A percentile compares a stretch with the other conserved stretches of the same genome.
Evolutionary conservation across 2,888 invertebrate species (phyloP).

Genomic region (Pseudococcus longispinus): DNA sequence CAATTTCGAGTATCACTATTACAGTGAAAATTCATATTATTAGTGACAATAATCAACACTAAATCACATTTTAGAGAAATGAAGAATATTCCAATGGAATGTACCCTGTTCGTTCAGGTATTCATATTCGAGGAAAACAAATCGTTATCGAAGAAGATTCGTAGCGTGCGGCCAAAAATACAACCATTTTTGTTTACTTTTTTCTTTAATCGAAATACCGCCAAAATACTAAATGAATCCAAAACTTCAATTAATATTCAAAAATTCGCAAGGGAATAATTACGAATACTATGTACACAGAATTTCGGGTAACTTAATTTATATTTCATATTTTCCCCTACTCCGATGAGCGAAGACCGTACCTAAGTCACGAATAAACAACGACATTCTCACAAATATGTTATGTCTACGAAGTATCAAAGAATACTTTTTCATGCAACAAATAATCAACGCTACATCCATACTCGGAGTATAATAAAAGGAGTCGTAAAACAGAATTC

Average conservation of each 20-base stretch:
- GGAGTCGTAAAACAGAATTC: not conserved
- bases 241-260: not conserved
- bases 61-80: no score
- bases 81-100: no score
- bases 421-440: not conserved
- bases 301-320: not conserved
- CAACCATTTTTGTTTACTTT: not conserved
- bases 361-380: not conserved
- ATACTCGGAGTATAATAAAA: not conserved
- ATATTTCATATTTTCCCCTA: not conserved
- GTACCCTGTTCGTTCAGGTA: not conserved
- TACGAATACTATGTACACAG: not conserved
- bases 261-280: not conserved
- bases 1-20: no score
- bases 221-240: not conserved
- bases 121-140: not conserved
- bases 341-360: not conserved
- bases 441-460: not conserved
- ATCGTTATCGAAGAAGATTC: not conserved
- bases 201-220: not conserved
- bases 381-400: not conserved
- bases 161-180: not conserved
- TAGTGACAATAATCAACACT: no score
- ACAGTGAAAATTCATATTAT: no score
- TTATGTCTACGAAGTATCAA: not conserved